Percentiles rank a stretch among this genome's conserved stretches.
Conservation (phyloP, 2,113 vertebrate species). For the Xerus inauris region DNA sequence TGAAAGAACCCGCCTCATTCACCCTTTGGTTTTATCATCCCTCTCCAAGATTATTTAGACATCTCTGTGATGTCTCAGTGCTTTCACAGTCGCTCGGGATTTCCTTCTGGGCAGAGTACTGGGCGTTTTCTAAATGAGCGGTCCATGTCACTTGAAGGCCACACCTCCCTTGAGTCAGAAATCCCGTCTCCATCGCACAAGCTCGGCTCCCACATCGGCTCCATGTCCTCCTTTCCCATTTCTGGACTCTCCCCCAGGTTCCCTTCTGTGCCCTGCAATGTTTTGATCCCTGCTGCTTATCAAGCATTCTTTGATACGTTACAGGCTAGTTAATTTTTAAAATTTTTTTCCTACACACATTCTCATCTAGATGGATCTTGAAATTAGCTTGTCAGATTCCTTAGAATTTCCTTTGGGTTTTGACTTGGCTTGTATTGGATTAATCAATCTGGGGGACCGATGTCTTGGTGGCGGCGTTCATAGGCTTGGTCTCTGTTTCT, state of each 20-base stretch:
- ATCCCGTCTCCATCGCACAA: fast-evolving
- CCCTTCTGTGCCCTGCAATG: no score
- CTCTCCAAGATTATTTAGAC: neutral
- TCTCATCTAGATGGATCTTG: neutral
- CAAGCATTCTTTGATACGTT: neutral
- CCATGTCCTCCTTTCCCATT: fast-evolving
- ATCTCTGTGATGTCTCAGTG: fast-evolving
- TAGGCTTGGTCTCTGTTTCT: fast-evolving
- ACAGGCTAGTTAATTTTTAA: neutral
- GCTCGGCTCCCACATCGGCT: no score
- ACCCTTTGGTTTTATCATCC: neutral
- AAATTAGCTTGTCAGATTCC: neutral
- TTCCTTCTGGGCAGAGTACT: fast-evolving
- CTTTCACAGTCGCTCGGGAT: neutral
- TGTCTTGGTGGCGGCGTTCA: neutral
- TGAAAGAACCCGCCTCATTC: no score
- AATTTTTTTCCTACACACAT: neutral
- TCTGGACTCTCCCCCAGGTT: no score
- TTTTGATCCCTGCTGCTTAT: neutral
- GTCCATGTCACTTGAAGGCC: neutral
- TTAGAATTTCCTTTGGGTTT: no score
- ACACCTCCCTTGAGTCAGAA: fast-evolving
- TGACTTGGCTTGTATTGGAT: neutral
- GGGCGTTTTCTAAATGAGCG: neutral
- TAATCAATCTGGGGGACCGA: fast-evolving